Percentiles rank a stretch among this genome's conserved stretches.
These are phyloP conservation scores for Ciconia maguari DNA, from an alignment of 2,113 vertebrate species.

Conservation along the genomic window DNA sequence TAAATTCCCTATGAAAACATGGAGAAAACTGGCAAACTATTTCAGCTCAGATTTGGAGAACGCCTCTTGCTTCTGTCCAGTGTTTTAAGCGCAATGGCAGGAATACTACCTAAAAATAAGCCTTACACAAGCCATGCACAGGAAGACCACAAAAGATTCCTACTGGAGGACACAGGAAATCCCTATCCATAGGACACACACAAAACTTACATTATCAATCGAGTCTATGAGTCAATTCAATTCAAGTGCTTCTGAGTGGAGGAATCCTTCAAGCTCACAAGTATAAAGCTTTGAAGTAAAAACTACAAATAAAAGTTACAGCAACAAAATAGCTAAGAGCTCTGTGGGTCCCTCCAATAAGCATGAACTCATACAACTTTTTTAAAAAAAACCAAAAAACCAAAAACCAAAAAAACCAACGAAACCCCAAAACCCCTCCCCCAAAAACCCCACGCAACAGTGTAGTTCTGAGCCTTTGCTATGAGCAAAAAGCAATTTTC, in stretches of 20 bases:
- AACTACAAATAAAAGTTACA: not conserved
- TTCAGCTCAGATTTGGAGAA: not conserved
- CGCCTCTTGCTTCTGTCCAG: not conserved
- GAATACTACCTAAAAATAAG: not conserved
- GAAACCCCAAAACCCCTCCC: too few relatives aligned
- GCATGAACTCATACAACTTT: not conserved
- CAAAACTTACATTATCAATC: not conserved
- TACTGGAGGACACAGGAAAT: not conserved
- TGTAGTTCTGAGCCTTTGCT: not conserved
- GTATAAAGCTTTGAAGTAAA: not conserved
- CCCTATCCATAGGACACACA: not conserved
- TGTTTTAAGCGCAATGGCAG: not conserved
- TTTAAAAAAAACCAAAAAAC: not conserved
- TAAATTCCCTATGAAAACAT: not conserved
- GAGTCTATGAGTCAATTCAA: not conserved
- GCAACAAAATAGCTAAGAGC: not conserved
- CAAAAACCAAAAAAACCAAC: not conserved
- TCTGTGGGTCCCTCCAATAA: not conserved
- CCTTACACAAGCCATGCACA: fast-evolving
- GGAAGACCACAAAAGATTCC: not conserved
- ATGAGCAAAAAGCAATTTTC: constrained; percentile 38
- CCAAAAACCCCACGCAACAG: not conserved
- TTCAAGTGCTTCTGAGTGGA: not conserved
- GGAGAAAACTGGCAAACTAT: not conserved
- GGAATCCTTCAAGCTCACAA: not conserved